Conservation (phyloP, 2,113 vertebrate genomes). For the Onychorhynchus coronatus region DNA sequence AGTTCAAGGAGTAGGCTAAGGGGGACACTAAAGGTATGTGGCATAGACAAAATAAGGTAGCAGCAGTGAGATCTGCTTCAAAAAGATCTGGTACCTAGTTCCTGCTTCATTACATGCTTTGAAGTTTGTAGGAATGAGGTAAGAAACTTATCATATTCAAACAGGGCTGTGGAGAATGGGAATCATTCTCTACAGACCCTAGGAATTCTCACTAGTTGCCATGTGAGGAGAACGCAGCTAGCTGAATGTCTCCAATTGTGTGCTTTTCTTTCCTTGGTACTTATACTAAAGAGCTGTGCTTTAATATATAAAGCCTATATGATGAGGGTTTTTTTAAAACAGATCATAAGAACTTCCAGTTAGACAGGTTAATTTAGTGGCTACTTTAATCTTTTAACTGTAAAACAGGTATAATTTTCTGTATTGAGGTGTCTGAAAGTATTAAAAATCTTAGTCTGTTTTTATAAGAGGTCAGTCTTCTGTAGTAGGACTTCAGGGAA, state of each 20-base stretch:
- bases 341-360: neutral
- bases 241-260: fast-evolving
- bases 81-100: neutral
- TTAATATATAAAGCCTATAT: neutral
- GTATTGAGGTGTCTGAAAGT: neutral
- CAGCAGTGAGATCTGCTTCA: neutral
- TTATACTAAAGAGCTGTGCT: neutral
- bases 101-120: neutral
- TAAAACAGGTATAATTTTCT: neutral
- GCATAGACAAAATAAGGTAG: neutral
- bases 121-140: neutral
- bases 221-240: neutral
- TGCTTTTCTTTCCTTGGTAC: neutral
- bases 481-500: neutral
- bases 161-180: neutral
- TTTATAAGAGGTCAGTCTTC: neutral
- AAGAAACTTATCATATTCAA: neutral
- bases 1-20: neutral
- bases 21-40: neutral
- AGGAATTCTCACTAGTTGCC: neutral
- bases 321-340: neutral
- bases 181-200: neutral
- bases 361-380: neutral
- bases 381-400: neutral
- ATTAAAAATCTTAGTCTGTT: neutral